Evolutionary conservation across 1,140 invertebrate species (phyloP).

Genomic region (Pogonus chalceus): DNA sequence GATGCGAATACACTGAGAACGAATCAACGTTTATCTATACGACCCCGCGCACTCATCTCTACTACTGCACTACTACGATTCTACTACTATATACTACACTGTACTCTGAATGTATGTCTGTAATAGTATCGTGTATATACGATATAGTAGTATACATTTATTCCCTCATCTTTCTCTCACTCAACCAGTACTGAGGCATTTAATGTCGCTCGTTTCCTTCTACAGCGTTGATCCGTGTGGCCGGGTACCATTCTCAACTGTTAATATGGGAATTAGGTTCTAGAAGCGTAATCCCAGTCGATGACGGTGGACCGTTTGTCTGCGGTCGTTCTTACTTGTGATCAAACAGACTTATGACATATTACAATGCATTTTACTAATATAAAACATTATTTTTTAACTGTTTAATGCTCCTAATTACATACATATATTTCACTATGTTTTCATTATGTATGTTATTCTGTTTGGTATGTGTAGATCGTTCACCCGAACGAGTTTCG

Average conservation of each 20-base stretch:
- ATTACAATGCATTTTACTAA: no score
- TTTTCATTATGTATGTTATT: not conserved
- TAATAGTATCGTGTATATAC: not conserved
- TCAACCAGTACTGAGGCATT: no score
- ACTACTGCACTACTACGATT: not conserved
- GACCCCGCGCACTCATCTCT: not conserved
- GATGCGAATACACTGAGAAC: no score
- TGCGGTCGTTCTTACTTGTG: not conserved
- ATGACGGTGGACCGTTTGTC: not conserved
- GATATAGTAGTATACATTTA: no score
- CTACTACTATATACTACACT: not conserved
- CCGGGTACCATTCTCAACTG: not conserved
- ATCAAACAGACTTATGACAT: no score
- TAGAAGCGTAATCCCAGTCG: not conserved
- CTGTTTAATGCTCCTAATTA: no score
- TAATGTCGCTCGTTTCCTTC: no score
- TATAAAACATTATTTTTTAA: no score
- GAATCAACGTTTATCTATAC: not conserved
- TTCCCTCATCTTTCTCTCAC: not conserved
- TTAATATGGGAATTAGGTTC: not conserved
- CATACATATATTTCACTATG: no score
- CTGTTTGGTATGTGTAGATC: not conserved
- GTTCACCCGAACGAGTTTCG: constrained; percentile 14
- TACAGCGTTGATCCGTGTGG: no score
- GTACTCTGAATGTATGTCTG: not conserved